phyloP scores from a whole-genome alignment of 1,140 invertebrate species.

The Pollicipes pollicipes region DNA sequence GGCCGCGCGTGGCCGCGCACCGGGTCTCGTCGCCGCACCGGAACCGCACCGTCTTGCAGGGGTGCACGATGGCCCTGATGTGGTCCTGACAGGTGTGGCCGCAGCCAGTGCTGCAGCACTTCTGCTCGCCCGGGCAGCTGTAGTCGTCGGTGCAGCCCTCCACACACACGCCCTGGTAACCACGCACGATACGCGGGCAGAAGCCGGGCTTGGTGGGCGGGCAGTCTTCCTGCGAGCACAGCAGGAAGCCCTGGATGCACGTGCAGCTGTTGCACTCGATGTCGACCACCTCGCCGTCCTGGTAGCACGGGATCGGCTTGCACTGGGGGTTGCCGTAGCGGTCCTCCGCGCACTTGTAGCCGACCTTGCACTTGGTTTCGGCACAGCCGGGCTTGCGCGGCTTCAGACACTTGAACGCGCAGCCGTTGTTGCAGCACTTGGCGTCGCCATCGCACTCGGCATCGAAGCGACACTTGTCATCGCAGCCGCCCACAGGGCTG shows the following conservation, averaged over 20 bases:
- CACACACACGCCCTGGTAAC: not conserved
- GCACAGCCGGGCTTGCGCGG: not conserved
- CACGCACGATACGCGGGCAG: not conserved
- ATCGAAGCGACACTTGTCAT: not conserved
- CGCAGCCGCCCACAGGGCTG: not conserved
- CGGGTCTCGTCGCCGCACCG: not conserved
- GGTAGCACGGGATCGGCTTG: not conserved
- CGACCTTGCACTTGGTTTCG: not conserved
- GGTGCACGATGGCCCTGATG: not conserved
- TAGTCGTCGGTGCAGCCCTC: not conserved
- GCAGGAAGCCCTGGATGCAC: slow-evolving; percentile 5
- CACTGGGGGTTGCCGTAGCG: not conserved
- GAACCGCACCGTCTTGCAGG: slow-evolving; percentile 1
- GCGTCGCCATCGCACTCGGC: not conserved
- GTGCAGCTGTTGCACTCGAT: slow-evolving; percentile 4
- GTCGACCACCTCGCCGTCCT: slow-evolving; percentile 3
- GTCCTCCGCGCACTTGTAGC: not conserved
- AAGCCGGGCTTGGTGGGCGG: slow-evolving; percentile 3
- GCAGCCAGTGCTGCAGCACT: slow-evolving; percentile 1
- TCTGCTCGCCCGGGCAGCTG: not conserved
- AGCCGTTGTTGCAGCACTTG: not conserved
- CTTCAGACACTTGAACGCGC: not conserved
- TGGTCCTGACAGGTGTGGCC: not conserved
- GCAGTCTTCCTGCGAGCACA: not conserved
- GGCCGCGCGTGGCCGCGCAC: not conserved